Percentiles rank a stretch among this genome's conserved stretches.
phyloP scores from a whole-genome alignment of 2,888 invertebrate species.

The Stictocephala bisonia region DNA sequence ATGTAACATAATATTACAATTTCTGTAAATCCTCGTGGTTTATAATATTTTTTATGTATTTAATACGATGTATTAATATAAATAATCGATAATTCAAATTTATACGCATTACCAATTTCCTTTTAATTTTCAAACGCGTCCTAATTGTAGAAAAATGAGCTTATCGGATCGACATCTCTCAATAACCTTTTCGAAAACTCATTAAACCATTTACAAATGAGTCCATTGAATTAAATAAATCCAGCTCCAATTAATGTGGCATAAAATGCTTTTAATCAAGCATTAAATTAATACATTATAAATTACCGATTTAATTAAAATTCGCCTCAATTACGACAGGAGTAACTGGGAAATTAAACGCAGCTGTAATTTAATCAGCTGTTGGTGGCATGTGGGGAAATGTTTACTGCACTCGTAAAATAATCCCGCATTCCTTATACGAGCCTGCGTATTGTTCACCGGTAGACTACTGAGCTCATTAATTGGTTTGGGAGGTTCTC shows the following conservation, averaged over 20 bases:
- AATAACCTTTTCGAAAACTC: conserved; percentile 8
- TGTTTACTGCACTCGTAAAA: conserved; percentile 12
- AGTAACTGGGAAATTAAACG: conserved; percentile 20
- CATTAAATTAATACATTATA: conserved; percentile 35
- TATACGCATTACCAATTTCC: too few species aligned
- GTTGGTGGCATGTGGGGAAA: neutral
- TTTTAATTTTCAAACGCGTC: too few species aligned
- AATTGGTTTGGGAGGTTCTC: conserved; percentile 22
- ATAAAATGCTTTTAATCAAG: conserved; percentile 17
- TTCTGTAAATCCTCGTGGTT: too few species aligned
- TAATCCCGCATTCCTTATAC: conserved; percentile 21
- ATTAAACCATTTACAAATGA: neutral
- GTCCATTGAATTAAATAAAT: conserved; percentile 19
- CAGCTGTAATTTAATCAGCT: neutral
- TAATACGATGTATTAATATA: too few species aligned
- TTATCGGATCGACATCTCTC: too few species aligned
- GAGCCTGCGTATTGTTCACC: conserved; percentile 26
- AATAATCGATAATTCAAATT: too few species aligned
- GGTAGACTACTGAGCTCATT: conserved; percentile 44
- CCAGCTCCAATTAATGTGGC: neutral
- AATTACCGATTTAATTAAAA: conserved; percentile 28
- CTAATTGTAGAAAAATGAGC: too few species aligned
- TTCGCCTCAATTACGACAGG: conserved; percentile 8
- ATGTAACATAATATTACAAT: too few species aligned
- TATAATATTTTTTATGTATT: too few species aligned